Evolutionary conservation across 2,113 vertebrate genomes (phyloP), one percentile per base, ranked within the genome.

Genomic region (Sialia sialis): DNA sequence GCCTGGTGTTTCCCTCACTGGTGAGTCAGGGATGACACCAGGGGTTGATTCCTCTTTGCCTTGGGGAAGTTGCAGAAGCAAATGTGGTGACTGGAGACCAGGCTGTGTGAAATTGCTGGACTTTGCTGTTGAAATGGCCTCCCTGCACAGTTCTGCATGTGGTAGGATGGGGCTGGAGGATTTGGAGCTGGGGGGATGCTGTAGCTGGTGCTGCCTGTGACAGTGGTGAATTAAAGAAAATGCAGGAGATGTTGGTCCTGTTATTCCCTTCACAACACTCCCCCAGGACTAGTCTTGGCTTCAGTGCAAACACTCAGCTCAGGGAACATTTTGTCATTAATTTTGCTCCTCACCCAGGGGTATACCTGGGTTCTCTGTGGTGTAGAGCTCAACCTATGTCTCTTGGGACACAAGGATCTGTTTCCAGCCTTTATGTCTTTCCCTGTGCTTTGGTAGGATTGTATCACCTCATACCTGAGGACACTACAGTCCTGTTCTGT

Each of bases 281-380:
- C 3, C 56, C 11, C 6, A 0, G 1, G 4, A 3, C 4, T 64
- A 16, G 44, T 19, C 11, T 75, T 64, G 39, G n/a, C 13, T 91
- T 6, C 29, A 44, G 29, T 25, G 38, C 70, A 83, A 48, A 13
- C 23, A 25, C 3, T 16, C 32, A 59, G 46, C 20, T 18, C 17
- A n/a, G 60, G 15, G 13, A 11, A 32, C 1, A 13, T 7, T 3
- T 56, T n/a, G 59, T 19, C 15, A 67, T 68, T 13, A 10, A 16
- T 51, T 34, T 69, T 44, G 4, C 38, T 46, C 3, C 4, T 39
- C 16, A 6, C 8, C 21, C 36, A 76, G n/a, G 25, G 22, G 2
- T 29, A 2, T 10, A 9, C 12, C 9, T 46, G 52, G 11, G 22
- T 6, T n/a, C 51, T 60, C 16, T 0, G 0, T 16, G 29, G 21